A percentile compares a stretch with the other conserved stretches of the same genome.
Evolutionary conservation across 64 coral and sea anemone genomes (phyloP).

Genomic region (Dendronephthya gigantea): DNA sequence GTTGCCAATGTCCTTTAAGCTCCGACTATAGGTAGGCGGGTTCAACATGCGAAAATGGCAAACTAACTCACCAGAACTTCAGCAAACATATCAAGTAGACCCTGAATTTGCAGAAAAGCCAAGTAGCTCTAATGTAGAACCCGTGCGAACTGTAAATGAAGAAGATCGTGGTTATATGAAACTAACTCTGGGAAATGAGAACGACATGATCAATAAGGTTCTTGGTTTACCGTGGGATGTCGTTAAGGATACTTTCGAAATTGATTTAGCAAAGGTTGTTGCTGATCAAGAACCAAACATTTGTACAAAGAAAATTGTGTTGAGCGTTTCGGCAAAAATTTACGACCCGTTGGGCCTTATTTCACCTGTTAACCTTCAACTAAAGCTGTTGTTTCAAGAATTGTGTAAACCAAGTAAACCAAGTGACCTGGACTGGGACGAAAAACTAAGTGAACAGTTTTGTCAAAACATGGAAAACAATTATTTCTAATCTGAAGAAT

Average conservation of each 20-base stretch:
- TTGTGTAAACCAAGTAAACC: too few species aligned
- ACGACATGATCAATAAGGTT: not conserved
- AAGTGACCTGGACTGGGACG: constrained; percentile 23
- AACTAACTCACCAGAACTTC: too few species aligned
- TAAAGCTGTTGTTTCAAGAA: constrained; percentile 30
- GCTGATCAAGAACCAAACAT: not conserved
- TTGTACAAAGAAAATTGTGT: not conserved
- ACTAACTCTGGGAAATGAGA: not conserved
- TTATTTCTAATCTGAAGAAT: not conserved
- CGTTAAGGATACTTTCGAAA: not conserved
- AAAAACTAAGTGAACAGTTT: not conserved
- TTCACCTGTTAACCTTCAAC: not conserved
- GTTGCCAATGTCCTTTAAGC: too few species aligned
- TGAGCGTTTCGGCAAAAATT: constrained; percentile 11
- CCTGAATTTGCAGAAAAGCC: not conserved
- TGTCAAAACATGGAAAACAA: not conserved
- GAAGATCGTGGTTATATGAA: not conserved
- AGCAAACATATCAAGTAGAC: too few species aligned
- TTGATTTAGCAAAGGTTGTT: not conserved
- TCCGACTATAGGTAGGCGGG: too few species aligned
- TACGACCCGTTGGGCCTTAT: constrained; percentile 22
- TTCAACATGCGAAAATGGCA: too few species aligned
- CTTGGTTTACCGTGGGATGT: not conserved
- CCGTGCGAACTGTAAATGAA: not conserved
- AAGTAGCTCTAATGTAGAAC: not conserved